A percentile compares a stretch with the other conserved stretches of the same genome.
Evolutionary conservation across 2,797 vertebrate species (phyloP).

Genomic region (Miopithecus talapoin): DNA sequence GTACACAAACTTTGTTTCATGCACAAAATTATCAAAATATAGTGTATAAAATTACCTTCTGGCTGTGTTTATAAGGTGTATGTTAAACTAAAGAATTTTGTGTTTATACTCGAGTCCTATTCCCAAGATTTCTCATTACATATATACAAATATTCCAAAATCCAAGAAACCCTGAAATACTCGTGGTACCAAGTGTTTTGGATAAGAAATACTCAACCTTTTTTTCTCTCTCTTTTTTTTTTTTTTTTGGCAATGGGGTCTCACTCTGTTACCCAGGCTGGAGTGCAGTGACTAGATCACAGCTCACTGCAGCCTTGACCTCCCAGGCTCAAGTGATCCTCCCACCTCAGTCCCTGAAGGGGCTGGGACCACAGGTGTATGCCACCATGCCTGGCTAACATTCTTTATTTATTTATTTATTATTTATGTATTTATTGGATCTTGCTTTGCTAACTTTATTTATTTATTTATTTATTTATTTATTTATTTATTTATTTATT

Average conservation of each 20-base stretch:
- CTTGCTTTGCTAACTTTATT: no score
- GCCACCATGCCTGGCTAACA: neutral
- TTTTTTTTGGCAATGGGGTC: neutral
- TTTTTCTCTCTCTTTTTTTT: fast-evolving
- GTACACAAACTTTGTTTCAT: neutral
- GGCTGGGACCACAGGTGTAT: neutral
- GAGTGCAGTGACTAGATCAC: neutral
- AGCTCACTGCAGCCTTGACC: neutral
- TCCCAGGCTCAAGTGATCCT: neutral
- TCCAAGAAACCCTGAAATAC: neutral
- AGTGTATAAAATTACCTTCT: neutral
- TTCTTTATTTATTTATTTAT: neutral
- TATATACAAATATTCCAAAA: neutral
- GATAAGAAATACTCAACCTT: neutral
- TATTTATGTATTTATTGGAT: no score
- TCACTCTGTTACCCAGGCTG: neutral
- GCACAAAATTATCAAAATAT: neutral
- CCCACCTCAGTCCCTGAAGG: neutral
- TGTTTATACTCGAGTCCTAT: neutral
- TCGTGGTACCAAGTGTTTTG: neutral
- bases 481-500: no score
- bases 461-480: no score
- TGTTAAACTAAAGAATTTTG: neutral
- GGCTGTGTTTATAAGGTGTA: neutral
- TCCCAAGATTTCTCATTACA: neutral